Conservation (phyloP, 2,888 invertebrate species). For the Oscheius sp. region DNA sequence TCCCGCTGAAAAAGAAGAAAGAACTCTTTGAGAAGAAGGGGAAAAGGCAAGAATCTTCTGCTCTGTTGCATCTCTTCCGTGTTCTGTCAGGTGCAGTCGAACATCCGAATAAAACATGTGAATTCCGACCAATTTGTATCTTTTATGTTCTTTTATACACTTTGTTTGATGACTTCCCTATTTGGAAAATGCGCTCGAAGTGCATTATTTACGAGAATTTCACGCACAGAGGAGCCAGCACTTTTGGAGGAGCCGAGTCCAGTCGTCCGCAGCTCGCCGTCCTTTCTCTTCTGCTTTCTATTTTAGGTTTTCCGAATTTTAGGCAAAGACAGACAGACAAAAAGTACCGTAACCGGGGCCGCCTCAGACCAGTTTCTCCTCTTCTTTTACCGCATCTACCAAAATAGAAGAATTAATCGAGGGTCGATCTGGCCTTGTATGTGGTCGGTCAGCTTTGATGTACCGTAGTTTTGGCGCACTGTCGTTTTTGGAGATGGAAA, state of each 20-base stretch:
- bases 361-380: slow-evolving; percentile 6
- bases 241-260: neutral
- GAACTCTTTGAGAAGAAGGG: too few species aligned
- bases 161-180: slow-evolving; percentile 27
- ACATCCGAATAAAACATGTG: too few species aligned
- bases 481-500: neutral
- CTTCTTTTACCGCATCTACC: neutral
- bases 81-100: too few species aligned
- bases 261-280: too few species aligned
- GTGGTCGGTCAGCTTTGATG: slow-evolving; percentile 20
- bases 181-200: neutral
- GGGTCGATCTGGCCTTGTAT: slow-evolving; percentile 26
- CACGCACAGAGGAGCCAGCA: slow-evolving; percentile 15
- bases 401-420: slow-evolving; percentile 16
- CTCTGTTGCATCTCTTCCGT: too few species aligned
- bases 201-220: slow-evolving; percentile 4
- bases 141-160: neutral
- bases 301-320: slow-evolving; percentile 7
- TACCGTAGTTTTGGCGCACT: slow-evolving; percentile 16
- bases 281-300: neutral
- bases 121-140: too few species aligned
- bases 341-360: neutral
- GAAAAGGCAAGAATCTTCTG: too few species aligned
- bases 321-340: neutral
- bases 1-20: too few species aligned